phyloP scores from a whole-genome alignment of 2,888 invertebrate species.

The Muscina levida region DNA sequence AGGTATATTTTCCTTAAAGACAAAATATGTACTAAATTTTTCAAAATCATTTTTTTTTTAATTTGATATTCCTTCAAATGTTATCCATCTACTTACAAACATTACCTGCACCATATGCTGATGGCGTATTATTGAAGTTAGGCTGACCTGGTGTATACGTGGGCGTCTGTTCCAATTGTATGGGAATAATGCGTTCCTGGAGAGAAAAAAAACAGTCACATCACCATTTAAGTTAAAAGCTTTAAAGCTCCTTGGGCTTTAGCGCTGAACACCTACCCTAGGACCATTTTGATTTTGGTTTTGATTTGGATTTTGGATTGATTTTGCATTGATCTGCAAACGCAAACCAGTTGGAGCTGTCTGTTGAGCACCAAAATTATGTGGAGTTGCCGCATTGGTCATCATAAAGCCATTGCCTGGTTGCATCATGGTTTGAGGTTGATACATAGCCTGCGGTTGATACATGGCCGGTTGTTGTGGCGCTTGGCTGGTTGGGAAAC shows the following conservation, averaged over 20 bases:
- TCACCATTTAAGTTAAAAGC: background rate
- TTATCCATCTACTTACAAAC: constrained; percentile 75
- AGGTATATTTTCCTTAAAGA: no score
- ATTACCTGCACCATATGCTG: constrained; percentile 65
- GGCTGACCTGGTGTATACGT: constrained; percentile 76
- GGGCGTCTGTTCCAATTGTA: constrained; percentile 78
- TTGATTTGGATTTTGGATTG: constrained; percentile 63
- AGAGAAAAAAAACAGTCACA: background rate
- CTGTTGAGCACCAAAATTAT: constrained; percentile 73
- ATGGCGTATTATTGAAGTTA: constrained; percentile 70
- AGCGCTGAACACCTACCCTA: constrained; percentile 67
- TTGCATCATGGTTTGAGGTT: constrained; percentile 61
- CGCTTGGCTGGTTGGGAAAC: constrained; percentile 73
- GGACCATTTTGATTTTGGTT: constrained; percentile 72
- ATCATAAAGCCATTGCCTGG: constrained; percentile 71
- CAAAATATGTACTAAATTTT: no score
- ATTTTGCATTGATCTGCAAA: constrained; percentile 74
- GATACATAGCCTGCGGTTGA: constrained; percentile 52
- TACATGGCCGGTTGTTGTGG: constrained; percentile 47
- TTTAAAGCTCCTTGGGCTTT: background rate
- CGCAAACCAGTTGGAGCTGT: constrained; percentile 70
- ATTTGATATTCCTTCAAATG: no score
- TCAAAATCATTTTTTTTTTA: no score
- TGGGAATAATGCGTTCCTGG: constrained; percentile 79
- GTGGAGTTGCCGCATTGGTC: constrained; percentile 59